Conservation (phyloP, 2,888 invertebrate species). For the Bembecia ichneumoniformis region DNA sequence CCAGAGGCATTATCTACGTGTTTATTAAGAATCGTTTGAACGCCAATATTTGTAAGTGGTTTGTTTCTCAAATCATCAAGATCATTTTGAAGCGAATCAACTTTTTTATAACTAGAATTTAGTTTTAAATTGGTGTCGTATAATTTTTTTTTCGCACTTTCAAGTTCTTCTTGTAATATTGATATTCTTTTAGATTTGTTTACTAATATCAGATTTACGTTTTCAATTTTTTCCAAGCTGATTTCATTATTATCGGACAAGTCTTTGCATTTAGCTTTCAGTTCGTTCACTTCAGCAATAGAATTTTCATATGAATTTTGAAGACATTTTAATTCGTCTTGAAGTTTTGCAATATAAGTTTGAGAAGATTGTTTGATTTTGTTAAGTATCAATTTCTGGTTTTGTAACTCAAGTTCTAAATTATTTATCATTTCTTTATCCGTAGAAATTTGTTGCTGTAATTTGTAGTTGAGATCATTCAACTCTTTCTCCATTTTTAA, state of each 20-base stretch:
- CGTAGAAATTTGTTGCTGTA: conserved; percentile 32
- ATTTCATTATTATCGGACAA: conserved; percentile 22
- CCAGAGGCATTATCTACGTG: conserved; percentile 19
- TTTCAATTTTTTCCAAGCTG: conserved; percentile 20
- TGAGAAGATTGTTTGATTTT: conserved; percentile 39
- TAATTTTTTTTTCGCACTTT: conserved; percentile 11
- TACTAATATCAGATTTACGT: conserved; percentile 23
- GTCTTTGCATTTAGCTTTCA: conserved; percentile 27
- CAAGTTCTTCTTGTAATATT: conserved; percentile 19
- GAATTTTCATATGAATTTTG: conserved; percentile 36
- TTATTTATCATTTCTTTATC: conserved; percentile 41
- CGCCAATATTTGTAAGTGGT: conserved; percentile 12
- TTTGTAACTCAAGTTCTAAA: conserved; percentile 42
- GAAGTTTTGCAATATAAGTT: conserved; percentile 37
- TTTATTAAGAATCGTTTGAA: conserved; percentile 17
- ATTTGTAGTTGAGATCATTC: conserved; percentile 28
- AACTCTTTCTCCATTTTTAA: conserved; percentile 37
- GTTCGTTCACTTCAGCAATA: conserved; percentile 21
- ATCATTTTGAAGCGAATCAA: conserved; percentile 22
- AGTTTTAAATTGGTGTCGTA: conserved; percentile 24
- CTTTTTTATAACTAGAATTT: conserved; percentile 31
- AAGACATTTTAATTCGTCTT: conserved; percentile 36
- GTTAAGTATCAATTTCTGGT: conserved; percentile 47
- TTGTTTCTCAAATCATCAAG: conserved; percentile 25
- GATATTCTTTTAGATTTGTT: conserved; percentile 32